Evolutionary conservation across 2,113 vertebrate genomes (phyloP).

Genomic region (Pao palembangensis): DNA sequence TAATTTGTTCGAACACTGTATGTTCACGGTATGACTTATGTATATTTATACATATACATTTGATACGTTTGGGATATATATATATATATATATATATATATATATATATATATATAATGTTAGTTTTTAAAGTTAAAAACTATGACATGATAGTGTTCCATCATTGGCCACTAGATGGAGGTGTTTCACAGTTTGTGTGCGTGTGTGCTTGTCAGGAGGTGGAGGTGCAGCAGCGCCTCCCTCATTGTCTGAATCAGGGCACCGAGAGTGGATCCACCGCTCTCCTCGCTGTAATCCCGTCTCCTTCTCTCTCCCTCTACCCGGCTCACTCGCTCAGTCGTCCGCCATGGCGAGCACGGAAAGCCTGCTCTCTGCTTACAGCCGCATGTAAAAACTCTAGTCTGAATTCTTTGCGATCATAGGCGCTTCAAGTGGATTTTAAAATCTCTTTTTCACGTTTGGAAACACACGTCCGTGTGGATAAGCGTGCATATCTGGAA

Average conservation of each 20-base stretch:
- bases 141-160: too few species aligned
- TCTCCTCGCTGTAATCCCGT: constrained; percentile 62
- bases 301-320: constrained; percentile 48
- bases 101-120: too few species aligned
- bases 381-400: constrained; percentile 45
- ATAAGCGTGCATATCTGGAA: constrained; percentile 44
- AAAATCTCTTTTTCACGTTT: constrained; percentile 18
- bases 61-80: too few species aligned
- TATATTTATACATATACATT: too few species aligned
- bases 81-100: too few species aligned
- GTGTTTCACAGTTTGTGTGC: constrained; percentile 5
- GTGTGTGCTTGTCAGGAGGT: constrained; percentile 33
- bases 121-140: too few species aligned
- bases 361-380: constrained; percentile 37
- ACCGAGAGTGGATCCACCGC: constrained; percentile 61
- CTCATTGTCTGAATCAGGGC: constrained; percentile 65
- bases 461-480: constrained; percentile 48
- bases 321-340: constrained; percentile 59
- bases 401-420: not conserved
- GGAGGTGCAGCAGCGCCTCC: constrained; percentile 63
- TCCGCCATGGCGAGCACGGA: constrained; percentile 76
- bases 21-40: too few species aligned
- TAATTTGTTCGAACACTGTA: too few species aligned
- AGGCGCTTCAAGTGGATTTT: constrained; percentile 53
- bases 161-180: constrained; percentile 36